Evolutionary conservation across 37 sponge, comb jelly and placozoan genomes (phyloP).

Genomic region (Chondrilla cf. caribensis): DNA sequence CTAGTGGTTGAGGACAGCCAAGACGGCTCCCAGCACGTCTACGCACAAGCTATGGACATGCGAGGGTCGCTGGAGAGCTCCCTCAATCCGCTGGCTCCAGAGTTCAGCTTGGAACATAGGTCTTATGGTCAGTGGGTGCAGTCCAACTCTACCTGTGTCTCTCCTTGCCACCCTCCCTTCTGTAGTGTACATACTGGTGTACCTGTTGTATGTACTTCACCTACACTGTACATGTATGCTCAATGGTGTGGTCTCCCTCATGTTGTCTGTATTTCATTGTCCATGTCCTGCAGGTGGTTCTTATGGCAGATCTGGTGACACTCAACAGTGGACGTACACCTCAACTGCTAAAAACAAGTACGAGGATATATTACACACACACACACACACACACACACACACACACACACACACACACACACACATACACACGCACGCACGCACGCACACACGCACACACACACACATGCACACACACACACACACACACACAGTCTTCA

Average conservation of each 20-base stretch:
- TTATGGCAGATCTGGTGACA: neutral
- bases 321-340: neutral
- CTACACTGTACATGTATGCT: no score
- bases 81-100: conserved; percentile 16
- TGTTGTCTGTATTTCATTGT: neutral
- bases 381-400: conserved; percentile 2
- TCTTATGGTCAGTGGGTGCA: no score
- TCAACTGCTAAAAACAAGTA: conserved; percentile 9
- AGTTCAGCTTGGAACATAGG: neutral
- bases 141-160: no score
- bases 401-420: neutral
- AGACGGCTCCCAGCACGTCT: neutral
- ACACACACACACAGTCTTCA: no score
- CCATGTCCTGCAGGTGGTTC: neutral
- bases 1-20: neutral
- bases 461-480: no score
- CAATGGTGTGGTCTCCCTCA: no score
- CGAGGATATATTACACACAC: neutral
- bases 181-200: no score
- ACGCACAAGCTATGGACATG: neutral
- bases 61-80: neutral
- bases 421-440: no score
- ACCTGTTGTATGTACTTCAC: no score
- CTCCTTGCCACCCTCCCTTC: no score
- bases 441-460: no score